These are phyloP conservation scores for Sus scrofa DNA, from an alignment of 2,113 vertebrate species.

Conservation along the genomic window DNA sequence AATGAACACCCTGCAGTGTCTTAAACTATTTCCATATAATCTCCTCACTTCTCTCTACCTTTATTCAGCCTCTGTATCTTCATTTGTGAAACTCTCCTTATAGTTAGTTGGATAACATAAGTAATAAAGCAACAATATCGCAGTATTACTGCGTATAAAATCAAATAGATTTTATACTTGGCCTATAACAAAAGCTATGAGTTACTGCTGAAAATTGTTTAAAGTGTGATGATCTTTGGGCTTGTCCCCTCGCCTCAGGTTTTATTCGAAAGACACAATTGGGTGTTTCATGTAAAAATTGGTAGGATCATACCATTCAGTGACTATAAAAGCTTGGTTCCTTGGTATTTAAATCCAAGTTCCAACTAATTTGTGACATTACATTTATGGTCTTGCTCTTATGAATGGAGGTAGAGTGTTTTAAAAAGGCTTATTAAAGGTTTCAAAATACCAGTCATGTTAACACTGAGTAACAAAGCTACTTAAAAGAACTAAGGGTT, in stretches of 20 bases:
- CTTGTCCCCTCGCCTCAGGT: background rate
- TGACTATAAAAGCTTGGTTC: background rate
- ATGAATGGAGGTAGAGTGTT: background rate
- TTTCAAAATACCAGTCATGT: constrained; percentile 48
- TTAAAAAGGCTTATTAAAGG: constrained; percentile 1
- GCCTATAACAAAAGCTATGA: background rate
- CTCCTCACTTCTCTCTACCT: constrained; percentile 8
- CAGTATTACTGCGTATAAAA: constrained; percentile 65
- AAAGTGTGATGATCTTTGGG: background rate
- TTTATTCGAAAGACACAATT: constrained; percentile 58
- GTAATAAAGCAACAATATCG: constrained; percentile 67
- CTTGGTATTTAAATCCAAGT: background rate
- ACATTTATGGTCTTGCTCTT: constrained; percentile 25
- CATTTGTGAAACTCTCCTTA: constrained; percentile 58
- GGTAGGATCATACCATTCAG: background rate
- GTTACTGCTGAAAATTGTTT: background rate
- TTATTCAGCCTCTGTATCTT: constrained; percentile 45
- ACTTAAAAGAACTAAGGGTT: constrained; percentile 52
- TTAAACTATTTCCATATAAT: constrained; percentile 54
- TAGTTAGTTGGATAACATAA: constrained; percentile 58
- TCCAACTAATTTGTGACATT: constrained; percentile 20
- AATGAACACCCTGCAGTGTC: background rate
- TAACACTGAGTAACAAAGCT: constrained; percentile 15
- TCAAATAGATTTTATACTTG: constrained; percentile 33
- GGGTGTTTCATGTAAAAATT: background rate